Evolutionary conservation across 2,797 vertebrate genomes (phyloP).

Genomic region (Myotis pilosus): DNA sequence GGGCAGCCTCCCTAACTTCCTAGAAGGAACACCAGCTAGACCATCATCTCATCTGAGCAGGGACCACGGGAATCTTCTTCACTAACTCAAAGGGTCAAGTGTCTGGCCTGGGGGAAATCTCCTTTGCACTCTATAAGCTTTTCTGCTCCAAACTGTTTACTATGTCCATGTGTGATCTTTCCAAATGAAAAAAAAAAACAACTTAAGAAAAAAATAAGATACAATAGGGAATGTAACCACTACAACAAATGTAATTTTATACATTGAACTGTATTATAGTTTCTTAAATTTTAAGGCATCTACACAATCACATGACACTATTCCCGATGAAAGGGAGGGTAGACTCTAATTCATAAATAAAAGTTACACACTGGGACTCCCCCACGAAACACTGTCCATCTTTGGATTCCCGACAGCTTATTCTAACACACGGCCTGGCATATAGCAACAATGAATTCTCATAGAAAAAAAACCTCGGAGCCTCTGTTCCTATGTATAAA

Average conservation of each 20-base stretch:
- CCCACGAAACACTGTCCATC: neutral
- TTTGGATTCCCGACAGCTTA: neutral
- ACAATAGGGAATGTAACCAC: neutral
- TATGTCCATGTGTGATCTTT: neutral
- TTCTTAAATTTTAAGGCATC: neutral
- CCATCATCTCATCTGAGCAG: neutral
- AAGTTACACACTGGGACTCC: fast-evolving
- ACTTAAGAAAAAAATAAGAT: neutral
- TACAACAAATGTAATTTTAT: neutral
- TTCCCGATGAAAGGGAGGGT: neutral
- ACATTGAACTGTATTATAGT: neutral
- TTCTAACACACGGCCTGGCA: no score
- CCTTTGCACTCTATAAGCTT: neutral
- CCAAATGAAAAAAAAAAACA: neutral
- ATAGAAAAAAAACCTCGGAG: neutral
- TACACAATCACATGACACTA: neutral
- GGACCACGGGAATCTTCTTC: neutral
- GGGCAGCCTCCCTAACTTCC: neutral
- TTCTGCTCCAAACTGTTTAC: neutral
- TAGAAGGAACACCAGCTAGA: neutral
- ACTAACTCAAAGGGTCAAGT: neutral
- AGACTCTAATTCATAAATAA: neutral
- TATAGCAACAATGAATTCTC: neutral
- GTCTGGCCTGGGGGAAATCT: neutral
- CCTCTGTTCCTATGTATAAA: neutral